These are phyloP conservation scores for Serilophus lunatus DNA, from an alignment of 2,113 vertebrate genomes.

Conservation along the genomic window DNA sequence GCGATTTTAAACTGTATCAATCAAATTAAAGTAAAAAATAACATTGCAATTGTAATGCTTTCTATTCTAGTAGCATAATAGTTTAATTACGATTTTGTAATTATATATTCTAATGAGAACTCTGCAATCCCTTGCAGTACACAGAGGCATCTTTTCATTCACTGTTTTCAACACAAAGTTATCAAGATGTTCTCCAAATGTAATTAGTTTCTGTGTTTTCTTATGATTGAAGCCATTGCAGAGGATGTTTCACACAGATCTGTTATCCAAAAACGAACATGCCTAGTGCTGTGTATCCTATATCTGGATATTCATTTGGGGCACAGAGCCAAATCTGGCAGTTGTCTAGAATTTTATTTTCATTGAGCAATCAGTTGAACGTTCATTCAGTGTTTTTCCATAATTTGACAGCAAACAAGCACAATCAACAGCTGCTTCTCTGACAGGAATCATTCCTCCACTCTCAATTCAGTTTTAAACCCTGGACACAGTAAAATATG, in stretches of 20 bases:
- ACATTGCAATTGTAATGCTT: neutral
- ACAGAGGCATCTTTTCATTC: neutral
- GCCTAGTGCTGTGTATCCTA: slow-evolving; percentile 13
- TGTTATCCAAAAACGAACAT: neutral
- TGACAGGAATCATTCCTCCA: neutral
- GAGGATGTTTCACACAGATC: slow-evolving; percentile 33
- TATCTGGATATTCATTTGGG: slow-evolving; percentile 43
- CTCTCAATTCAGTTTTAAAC: neutral
- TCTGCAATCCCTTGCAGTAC: neutral
- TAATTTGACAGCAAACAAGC: slow-evolving; percentile 35
- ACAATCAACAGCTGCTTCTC: slow-evolving; percentile 40
- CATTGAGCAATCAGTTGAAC: slow-evolving; percentile 36
- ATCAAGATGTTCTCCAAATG: slow-evolving; percentile 27
- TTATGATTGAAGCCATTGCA: slow-evolving; percentile 38
- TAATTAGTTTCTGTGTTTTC: slow-evolving; percentile 55
- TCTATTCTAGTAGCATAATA: neutral
- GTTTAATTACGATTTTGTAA: slow-evolving; percentile 22
- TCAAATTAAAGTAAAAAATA: neutral
- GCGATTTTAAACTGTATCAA: neutral
- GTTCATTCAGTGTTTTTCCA: slow-evolving; percentile 23
- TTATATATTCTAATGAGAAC: neutral
- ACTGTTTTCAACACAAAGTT: slow-evolving; percentile 42
- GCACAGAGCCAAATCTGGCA: slow-evolving; percentile 44
- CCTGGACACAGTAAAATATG: neutral
- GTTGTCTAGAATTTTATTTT: slow-evolving; percentile 45